Evolutionary conservation across 2,797 vertebrate species (phyloP).

Genomic region (Lagorchestes hirsutus): DNA sequence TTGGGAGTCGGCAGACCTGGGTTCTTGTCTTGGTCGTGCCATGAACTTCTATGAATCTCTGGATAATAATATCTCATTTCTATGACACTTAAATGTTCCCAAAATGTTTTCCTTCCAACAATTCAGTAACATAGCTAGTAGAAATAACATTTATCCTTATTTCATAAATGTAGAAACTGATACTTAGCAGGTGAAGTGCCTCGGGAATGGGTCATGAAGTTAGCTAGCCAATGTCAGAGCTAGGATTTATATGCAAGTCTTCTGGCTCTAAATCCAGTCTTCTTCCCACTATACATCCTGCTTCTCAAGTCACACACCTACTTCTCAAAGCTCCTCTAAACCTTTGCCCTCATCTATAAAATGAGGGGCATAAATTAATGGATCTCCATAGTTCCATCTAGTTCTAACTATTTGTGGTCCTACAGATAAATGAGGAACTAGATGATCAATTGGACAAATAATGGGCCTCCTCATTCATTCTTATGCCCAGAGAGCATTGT

Average conservation of each 20-base stretch:
- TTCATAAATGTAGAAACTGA: not conserved
- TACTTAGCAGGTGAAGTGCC: not conserved
- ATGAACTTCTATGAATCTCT: not conserved
- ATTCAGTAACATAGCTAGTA: not conserved
- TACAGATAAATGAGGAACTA: not conserved
- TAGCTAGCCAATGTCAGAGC: not conserved
- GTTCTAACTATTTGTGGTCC: not conserved
- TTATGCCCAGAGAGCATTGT: not conserved
- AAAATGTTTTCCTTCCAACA: not conserved
- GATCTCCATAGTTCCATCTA: not conserved
- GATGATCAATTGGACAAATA: not conserved
- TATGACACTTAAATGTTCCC: not conserved
- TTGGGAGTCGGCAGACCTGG: not conserved
- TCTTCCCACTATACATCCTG: not conserved
- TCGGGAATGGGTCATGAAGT: not conserved
- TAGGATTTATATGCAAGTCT: not conserved
- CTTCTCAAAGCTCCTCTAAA: not conserved
- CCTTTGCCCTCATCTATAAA: not conserved
- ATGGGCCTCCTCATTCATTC: not conserved
- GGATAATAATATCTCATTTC: not conserved
- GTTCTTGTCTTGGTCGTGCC: not conserved
- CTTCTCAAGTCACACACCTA: not conserved
- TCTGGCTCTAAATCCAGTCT: not conserved
- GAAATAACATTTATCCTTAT: not conserved
- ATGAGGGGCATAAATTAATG: not conserved